These are phyloP conservation scores for Sarcophaga caerulescens DNA, from an alignment of 2,888 invertebrate species.

Conservation along the genomic window DNA sequence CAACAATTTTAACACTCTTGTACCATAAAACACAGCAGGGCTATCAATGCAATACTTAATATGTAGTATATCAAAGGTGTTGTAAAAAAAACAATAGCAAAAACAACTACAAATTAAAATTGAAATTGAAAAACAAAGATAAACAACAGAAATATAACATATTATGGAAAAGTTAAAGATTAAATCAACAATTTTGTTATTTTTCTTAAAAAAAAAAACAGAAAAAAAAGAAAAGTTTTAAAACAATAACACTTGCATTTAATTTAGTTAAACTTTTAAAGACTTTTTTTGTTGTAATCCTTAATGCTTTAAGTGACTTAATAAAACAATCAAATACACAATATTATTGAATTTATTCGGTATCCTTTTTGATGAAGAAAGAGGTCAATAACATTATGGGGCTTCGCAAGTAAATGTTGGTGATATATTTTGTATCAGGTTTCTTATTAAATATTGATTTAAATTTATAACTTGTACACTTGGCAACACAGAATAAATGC, in stretches of 20 bases:
- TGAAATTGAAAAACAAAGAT: neutral
- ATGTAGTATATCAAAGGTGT: neutral
- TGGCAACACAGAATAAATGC: no score
- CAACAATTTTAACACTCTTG: slow-evolving; percentile 62
- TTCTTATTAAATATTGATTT: neutral
- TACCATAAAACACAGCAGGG: slow-evolving; percentile 54
- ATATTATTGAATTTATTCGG: neutral
- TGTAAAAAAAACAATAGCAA: neutral
- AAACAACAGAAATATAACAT: slow-evolving; percentile 33
- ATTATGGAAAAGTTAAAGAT: slow-evolving; percentile 49
- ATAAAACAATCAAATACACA: no score
- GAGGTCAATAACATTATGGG: slow-evolving; percentile 6
- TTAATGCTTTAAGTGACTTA: neutral
- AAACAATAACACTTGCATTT: neutral
- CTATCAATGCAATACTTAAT: neutral
- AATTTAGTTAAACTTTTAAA: neutral
- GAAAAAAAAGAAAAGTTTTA: neutral
- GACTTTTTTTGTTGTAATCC: neutral
- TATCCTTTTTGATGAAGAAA: neutral
- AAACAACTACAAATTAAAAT: neutral
- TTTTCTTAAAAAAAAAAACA: neutral
- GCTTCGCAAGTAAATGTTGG: neutral
- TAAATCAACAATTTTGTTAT: slow-evolving; percentile 31
- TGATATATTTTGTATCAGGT: neutral
- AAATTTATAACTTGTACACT: neutral